Conservation (phyloP, 2,113 vertebrate species). For the Cercocebus atys region DNA sequence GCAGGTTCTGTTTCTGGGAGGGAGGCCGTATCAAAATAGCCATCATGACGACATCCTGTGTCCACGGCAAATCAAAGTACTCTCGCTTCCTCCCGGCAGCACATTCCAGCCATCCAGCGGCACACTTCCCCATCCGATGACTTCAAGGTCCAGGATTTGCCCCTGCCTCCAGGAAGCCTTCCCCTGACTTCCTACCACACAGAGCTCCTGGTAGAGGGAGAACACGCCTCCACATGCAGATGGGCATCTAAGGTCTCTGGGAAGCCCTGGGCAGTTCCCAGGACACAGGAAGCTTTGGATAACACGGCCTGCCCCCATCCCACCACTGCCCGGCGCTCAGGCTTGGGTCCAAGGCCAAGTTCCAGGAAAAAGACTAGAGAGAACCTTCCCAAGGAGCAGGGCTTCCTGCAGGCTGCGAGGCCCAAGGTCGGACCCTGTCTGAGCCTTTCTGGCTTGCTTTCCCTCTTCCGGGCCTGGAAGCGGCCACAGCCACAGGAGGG, state of each 20-base stretch:
- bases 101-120: not conserved
- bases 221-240: not conserved
- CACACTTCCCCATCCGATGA: not conserved
- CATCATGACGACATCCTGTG: accelerated
- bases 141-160: not conserved
- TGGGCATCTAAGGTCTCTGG: not conserved
- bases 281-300: not conserved
- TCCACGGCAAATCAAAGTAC: not conserved
- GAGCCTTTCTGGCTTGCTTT: not conserved
- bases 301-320: not conserved
- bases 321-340: too few species aligned
- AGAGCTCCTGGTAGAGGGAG: not conserved
- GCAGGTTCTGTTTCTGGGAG: not conserved
- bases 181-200: not conserved
- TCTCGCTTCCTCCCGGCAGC: not conserved
- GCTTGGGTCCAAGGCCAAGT: not conserved
- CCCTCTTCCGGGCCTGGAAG: not conserved
- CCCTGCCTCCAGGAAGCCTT: constrained; percentile 53
- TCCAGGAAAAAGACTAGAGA: not conserved
- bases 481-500: not conserved
- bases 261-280: not conserved
- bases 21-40: not conserved
- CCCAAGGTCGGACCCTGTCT: not conserved
- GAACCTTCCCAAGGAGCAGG: not conserved
- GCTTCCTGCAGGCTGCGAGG: not conserved